Conservation (phyloP, 2,888 invertebrate genomes). For the Apotomis capreana region DNA sequence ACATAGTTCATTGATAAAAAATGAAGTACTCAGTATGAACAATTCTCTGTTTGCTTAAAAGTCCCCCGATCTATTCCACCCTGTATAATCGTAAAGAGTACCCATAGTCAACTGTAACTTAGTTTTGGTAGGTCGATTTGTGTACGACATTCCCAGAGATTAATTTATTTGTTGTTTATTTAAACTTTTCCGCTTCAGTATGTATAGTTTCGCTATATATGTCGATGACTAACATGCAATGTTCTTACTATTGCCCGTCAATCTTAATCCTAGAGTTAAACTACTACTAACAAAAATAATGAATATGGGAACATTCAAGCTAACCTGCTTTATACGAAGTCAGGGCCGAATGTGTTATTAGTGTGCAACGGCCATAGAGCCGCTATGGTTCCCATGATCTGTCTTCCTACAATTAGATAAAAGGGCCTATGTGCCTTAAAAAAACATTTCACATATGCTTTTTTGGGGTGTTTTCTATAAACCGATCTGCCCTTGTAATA, state of each 20-base stretch:
- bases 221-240: not conserved
- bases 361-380: constrained; percentile 17
- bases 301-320: constrained; percentile 31
- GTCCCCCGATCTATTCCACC: too few relatives aligned
- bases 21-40: too few relatives aligned
- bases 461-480: not conserved
- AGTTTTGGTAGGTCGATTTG: too few relatives aligned
- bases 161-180: too few relatives aligned
- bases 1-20: too few relatives aligned
- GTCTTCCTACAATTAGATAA: not conserved
- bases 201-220: too few relatives aligned
- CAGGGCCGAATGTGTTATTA: constrained; percentile 30
- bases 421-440: not conserved
- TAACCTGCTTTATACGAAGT: constrained; percentile 29
- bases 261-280: constrained; percentile 18
- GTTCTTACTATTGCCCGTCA: constrained; percentile 2
- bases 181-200: not conserved
- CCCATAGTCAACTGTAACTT: too few relatives aligned
- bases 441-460: not conserved
- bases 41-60: too few relatives aligned
- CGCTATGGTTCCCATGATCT: constrained; percentile 19
- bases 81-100: too few relatives aligned
- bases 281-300: constrained; percentile 15
- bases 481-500: too few relatives aligned
- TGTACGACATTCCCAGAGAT: too few relatives aligned